Percentiles rank a stretch among this genome's conserved stretches.
Evolutionary conservation across 2,888 invertebrate genomes (phyloP).

Genomic region (Nephrotoma guestfalica): DNA sequence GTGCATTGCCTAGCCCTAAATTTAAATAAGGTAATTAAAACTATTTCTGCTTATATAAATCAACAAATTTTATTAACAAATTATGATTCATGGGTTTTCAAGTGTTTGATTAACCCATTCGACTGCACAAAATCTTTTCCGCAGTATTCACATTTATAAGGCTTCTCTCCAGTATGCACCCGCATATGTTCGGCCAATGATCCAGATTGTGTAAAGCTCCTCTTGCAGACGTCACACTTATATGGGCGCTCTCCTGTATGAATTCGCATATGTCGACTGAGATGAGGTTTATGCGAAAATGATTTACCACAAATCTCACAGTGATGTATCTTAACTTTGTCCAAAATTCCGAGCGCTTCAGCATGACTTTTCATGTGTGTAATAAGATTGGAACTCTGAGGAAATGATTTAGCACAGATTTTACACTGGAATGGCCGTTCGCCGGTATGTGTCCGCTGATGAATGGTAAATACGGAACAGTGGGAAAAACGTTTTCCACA

Average conservation of each 20-base stretch:
- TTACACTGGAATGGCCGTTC: conserved; percentile 35
- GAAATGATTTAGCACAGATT: conserved; percentile 20
- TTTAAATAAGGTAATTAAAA: not conserved
- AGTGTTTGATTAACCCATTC: not conserved
- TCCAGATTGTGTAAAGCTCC: not conserved
- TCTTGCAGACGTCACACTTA: conserved; percentile 21
- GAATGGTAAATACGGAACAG: conserved; percentile 25
- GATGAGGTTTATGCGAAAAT: not conserved
- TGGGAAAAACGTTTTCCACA: conserved; percentile 2
- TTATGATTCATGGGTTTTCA: not conserved
- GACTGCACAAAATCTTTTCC: conserved; percentile 4
- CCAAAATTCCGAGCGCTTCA: not conserved
- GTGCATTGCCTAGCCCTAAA: not conserved
- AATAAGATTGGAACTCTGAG: conserved; percentile 18
- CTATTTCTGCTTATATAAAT: not conserved
- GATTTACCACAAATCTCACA: conserved; percentile 6
- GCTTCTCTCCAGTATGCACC: conserved; percentile 1
- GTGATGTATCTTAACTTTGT: not conserved
- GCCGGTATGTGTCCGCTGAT: conserved; percentile 36
- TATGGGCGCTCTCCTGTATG: conserved; percentile 37
- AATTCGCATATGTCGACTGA: conserved; percentile 34
- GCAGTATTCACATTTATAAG: conserved; percentile 3
- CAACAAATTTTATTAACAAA: not conserved
- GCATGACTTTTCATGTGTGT: conserved; percentile 4
- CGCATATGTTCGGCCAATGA: conserved; percentile 2